Evolutionary conservation across 1,140 invertebrate genomes (phyloP).

Genomic region (Bombus turneri): DNA sequence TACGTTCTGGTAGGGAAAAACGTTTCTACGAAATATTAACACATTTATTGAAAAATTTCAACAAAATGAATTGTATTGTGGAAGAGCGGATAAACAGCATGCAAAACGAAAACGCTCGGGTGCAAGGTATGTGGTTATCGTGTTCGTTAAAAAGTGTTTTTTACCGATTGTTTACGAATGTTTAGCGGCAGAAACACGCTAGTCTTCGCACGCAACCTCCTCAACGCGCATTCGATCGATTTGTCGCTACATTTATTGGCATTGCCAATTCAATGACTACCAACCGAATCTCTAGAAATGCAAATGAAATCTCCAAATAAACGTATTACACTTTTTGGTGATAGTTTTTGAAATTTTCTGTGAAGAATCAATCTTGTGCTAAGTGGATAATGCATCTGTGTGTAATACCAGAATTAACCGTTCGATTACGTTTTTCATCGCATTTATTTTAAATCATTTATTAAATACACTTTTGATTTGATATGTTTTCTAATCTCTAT

Average conservation of each 20-base stretch:
- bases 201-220: constrained; percentile 19
- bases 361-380: neutral
- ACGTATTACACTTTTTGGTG: neutral
- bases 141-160: constrained; percentile 1
- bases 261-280: constrained; percentile 14
- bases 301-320: neutral
- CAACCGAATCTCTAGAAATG: neutral
- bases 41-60: constrained; percentile 23
- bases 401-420: neutral
- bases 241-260: constrained; percentile 34
- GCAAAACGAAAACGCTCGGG: constrained; percentile 30
- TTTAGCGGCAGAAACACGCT: constrained; percentile 30
- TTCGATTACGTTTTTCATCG: neutral
- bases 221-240: constrained; percentile 55
- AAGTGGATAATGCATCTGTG: neutral
- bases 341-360: neutral
- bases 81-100: constrained; percentile 18
- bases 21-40: constrained; percentile 59
- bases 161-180: constrained; percentile 46
- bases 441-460: neutral
- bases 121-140: constrained; percentile 58
- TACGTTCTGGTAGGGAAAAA: constrained; percentile 34
- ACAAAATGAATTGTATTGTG: constrained; percentile 41
- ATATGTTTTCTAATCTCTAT: neutral
- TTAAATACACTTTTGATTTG: neutral